Conservation (phyloP, 2,797 vertebrate species). For the Neopelma chrysocephalum region DNA sequence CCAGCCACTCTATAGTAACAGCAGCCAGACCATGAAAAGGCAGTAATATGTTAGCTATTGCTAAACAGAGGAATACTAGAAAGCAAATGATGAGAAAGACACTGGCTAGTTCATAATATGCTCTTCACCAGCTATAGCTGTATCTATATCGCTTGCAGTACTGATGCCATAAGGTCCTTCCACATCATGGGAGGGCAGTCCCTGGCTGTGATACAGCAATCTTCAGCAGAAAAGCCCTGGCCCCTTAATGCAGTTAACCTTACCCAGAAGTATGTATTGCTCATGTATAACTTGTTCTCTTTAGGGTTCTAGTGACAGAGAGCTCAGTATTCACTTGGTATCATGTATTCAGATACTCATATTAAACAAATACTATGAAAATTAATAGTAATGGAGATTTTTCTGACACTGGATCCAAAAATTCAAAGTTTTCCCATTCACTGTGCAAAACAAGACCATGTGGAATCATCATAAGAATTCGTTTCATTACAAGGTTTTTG, state of each 20-base stretch:
- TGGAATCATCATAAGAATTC: background rate
- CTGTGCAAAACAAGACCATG: background rate
- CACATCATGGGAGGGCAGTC: background rate
- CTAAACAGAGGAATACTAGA: background rate
- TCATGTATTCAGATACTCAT: background rate
- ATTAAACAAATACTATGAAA: background rate
- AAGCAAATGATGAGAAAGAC: background rate
- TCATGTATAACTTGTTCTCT: background rate
- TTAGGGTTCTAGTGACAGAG: background rate
- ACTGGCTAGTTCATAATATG: background rate
- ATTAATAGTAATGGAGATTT: background rate
- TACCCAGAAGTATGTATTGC: background rate
- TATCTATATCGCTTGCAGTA: background rate
- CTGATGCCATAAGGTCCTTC: background rate
- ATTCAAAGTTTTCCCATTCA: background rate
- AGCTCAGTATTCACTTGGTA: background rate
- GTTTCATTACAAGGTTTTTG: background rate
- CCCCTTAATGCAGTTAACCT: background rate
- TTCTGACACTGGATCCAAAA: background rate
- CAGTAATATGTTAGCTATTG: background rate
- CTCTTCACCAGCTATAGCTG: background rate
- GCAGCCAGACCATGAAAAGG: background rate
- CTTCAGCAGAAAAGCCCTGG: background rate
- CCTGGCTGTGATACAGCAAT: background rate
- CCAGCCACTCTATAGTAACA: constrained; percentile 74